Base-by-base conservation (phyloP, 2,113 vertebrate species). In the Tichodroma muraria region DNA sequence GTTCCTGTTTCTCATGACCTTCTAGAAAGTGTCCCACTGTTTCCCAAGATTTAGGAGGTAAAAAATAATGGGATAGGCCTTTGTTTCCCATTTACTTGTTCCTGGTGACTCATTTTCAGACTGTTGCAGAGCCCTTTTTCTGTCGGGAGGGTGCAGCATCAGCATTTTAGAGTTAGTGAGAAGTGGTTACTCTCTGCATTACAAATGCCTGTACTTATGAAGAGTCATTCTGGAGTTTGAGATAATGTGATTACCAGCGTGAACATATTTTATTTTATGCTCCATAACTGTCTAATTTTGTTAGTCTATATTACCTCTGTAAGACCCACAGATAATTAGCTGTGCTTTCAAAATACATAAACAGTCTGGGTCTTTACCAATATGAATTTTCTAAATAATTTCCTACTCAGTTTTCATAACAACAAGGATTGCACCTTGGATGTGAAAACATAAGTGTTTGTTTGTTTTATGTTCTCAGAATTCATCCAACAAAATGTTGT, bases 391-490 rank as follows among this genome's bases (percentile, higher is more conserved):
- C 38, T 49, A 78, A 77, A 20, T 86, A 31, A 71, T 57, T 69
- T 79, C 49, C 61, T 40, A 16, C 8, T 77, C 38, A 23, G 1
- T 80, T 94, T 85, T 92, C 11, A 3, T 71, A 83, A 66, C 30
- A 72, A 72, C 11, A 65, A 60, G 31, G 20, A 49, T 68, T 80
- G 20, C 19, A 85, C 11, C 30, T 70, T 61, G 61, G 52, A 30
- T 75, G 11, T 80, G 63, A 33, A 87, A 87, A 63, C 12, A 37
- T 23, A 63, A 70, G 8, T 35, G 6, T 89, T 31, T 27, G 7
- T 73, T 76, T 93, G 28, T 28, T 59, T 38, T 77, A 90, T 61
- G 19, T 90, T 92, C 59, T 73, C 65, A 98, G 98, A 94, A 20
- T 68, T 88, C 6, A 57, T 98, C 47, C 90, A 64, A 28, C 97